These are phyloP conservation scores for Anseranas semipalmata DNA, from an alignment of 2,113 vertebrate species.

Conservation along the genomic window DNA sequence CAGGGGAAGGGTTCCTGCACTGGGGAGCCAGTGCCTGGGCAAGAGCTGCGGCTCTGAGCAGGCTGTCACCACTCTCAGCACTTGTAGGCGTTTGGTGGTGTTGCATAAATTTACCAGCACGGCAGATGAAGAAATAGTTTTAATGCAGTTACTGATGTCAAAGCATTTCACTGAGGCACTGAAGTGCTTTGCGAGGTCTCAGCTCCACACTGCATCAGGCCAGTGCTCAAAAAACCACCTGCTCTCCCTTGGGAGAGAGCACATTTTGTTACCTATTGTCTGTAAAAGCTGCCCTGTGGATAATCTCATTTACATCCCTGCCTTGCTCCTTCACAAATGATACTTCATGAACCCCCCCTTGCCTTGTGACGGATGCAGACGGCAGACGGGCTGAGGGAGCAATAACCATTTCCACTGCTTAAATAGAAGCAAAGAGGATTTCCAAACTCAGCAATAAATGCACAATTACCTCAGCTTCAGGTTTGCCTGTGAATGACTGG, in stretches of 20 bases:
- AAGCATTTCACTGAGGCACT: background rate
- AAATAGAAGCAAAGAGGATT: background rate
- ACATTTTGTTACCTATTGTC: background rate
- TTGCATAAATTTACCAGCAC: background rate
- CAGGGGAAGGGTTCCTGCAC: fast-evolving
- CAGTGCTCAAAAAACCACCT: background rate
- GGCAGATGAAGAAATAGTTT: background rate
- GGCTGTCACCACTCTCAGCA: background rate
- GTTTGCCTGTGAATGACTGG: background rate
- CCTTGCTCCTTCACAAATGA: background rate
- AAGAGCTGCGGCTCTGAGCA: background rate
- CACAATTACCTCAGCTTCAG: background rate
- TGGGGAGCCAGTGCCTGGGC: background rate
- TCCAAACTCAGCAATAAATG: background rate
- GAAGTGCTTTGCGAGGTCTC: background rate
- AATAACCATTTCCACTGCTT: background rate
- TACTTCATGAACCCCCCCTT: background rate
- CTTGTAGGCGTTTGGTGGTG: background rate
- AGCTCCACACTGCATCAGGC: background rate
- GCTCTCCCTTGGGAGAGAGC: background rate
- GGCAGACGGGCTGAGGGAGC: background rate
- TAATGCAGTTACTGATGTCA: background rate
- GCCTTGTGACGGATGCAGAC: background rate
- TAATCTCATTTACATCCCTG: background rate
- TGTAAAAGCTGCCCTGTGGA: background rate